Base-by-base conservation (phyloP, 2,113 vertebrate genomes). In the Actenoides hombroni region DNA sequence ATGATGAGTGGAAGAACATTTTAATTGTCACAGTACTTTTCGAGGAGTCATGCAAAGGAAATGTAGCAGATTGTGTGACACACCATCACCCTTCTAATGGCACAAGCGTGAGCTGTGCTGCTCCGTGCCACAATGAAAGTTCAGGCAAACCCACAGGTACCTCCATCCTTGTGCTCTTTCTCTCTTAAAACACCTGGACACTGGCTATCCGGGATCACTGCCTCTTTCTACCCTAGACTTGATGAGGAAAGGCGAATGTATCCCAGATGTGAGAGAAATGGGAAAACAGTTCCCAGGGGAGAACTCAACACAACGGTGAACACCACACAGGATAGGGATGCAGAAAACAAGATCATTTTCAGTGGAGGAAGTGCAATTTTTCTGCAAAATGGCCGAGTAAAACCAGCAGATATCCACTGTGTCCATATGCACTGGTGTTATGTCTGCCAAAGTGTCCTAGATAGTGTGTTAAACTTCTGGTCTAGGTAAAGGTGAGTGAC, bases 341-440 rank as follows among this genome's bases (percentile, higher is more conserved):
- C 42, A 94, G 51, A 54, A 71, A 78, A 61, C 6, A 25, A 37
- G 25, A 19, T n/a, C 3, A 26, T 68, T 75, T 94, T 75, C 11
- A 51, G 8, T 71, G 25, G 37, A 68, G 13, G 26, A 90, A 74
- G 59, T 26, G 3, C 11, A 46, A 26, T 48, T 65, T 63, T 69
- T 16, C 57, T 83, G 53, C 0, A 8, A 83, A 86, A 64, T 31
- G 46, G 26, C 29, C 19, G 5, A 64, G 49, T 64, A 46, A 56
- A 57, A 54, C 1, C 7, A 5, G 56, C 39, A 90, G 49, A 56
- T 64, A 46, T 14, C 23, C 9, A 25, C 35, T 0, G 0, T 5
- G 6, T 51, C 63, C 4, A 0, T 35, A 3, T 2, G 16, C 28
- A 26, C 28, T 1, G 1, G 5, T 37, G 26, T 10, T 76, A n/a